Evolutionary conservation across 2,113 vertebrate species (phyloP).

Genomic region (Carollia perspicillata): DNA sequence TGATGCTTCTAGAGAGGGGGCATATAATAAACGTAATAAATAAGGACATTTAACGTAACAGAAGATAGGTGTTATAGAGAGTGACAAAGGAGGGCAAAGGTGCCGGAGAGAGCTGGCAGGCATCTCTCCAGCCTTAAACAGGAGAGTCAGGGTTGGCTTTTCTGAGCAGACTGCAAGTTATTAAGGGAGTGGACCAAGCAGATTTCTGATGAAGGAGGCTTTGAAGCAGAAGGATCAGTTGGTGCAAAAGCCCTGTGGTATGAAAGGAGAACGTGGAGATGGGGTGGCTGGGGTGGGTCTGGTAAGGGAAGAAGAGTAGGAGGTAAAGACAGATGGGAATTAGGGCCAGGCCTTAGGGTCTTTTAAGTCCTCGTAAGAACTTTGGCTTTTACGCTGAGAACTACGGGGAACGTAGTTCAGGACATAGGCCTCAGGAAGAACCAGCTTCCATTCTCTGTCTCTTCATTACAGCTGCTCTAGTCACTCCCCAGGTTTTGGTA

Average conservation of each 20-base stretch:
- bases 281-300: not conserved
- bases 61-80: not conserved
- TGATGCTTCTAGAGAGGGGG: not conserved
- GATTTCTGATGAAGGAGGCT: not conserved
- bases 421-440: not conserved
- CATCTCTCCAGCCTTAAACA: not conserved
- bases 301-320: rapidly evolving
- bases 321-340: not conserved
- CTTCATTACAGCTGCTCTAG: not conserved
- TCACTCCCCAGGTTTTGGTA: not conserved
- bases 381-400: not conserved
- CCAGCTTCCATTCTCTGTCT: not conserved
- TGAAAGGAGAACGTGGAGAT: not conserved
- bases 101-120: not conserved
- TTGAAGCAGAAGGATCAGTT: not conserved
- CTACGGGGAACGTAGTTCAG: not conserved
- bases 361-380: not conserved
- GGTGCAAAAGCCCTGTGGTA: not conserved
- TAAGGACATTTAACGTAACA: not conserved
- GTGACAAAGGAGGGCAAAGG: not conserved
- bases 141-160: not conserved
- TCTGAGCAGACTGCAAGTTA: not conserved
- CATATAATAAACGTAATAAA: not conserved
- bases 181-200: not conserved
- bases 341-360: not conserved